Base-by-base conservation (phyloP, 1,140 invertebrate genomes). In the Solenopsis fugax region DNA sequence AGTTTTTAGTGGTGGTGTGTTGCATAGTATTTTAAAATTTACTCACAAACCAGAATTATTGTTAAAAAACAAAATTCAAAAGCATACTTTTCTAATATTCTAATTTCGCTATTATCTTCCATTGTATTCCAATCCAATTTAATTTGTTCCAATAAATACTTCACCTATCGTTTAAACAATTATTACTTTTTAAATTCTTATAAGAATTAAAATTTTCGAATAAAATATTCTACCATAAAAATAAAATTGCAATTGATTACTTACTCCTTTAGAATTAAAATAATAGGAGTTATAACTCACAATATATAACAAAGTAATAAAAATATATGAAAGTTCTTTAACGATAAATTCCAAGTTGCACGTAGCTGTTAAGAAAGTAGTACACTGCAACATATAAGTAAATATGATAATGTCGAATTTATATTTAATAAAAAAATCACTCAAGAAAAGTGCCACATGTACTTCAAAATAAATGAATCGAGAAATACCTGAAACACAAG, bases 91-190 rank as follows among this genome's bases (percentile, higher is more conserved):
- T 72, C 21, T 13, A 82, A 58, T 72, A 82, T 72, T 45, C 18
- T 34, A 72, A 82, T 45, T 72, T 82, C 80, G 10, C 9, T 21
- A 21, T 52, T 60, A 16, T 82, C 5, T 13, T 58, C 16, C 16
- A 72, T 12, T 45, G 24, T 29, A n/a, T 72, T 72, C 80, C 67
- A 69, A n/a, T 82, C 54, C 13, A 29, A 29, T 50, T 82, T 29
- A 24, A 82, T 45, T 72, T 72, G 80, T n/a, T 82, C 67, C 7
- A 72, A 29, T 5, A 73, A 54, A 54, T 34, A 54, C 54, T 73
- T 73, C 6, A 54, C 9, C 71, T 73, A 18, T 54, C 21, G 16
- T 37, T 34, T 29, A 54, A 73, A 73, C 2, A 67, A 73, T 24
- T 50, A n/a, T 37, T 52, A 24, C 0, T 29, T 69, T 12, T 0